phyloP scores from a whole-genome alignment of 2,113 vertebrate species.

The Hymenochirus boettgeri region DNA sequence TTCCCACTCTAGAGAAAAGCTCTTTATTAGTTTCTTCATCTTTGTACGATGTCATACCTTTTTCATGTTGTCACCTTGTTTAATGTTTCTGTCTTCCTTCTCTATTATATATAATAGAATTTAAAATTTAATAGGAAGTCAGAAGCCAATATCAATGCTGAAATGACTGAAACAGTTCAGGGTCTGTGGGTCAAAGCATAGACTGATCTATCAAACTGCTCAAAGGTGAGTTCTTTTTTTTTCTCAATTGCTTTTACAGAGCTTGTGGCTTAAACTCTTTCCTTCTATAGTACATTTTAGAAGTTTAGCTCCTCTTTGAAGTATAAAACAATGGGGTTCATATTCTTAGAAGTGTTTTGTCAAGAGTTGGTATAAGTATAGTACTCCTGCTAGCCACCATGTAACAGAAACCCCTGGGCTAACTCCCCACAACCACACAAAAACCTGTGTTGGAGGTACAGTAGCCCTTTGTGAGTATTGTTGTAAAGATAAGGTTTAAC shows the following conservation, averaged over 20 bases:
- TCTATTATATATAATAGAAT: slow-evolving; percentile 24
- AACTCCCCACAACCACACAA: too few species aligned
- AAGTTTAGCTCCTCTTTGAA: too few species aligned
- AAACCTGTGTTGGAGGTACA: too few species aligned
- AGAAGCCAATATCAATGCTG: slow-evolving; percentile 13
- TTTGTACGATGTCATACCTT: slow-evolving; percentile 14
- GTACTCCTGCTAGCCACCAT: too few species aligned
- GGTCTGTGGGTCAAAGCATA: slow-evolving; percentile 3
- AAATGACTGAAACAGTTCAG: slow-evolving; percentile 19
- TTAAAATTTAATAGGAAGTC: slow-evolving; percentile 24
- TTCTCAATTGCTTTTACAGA: neutral
- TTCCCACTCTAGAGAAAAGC: too few species aligned
- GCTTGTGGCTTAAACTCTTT: neutral
- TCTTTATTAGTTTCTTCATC: slow-evolving; percentile 16
- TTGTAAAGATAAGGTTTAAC: too few species aligned
- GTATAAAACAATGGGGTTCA: too few species aligned
- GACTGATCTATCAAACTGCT: neutral
- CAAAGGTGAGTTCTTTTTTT: neutral
- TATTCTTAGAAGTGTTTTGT: too few species aligned
- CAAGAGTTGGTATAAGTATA: too few species aligned
- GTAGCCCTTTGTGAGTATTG: too few species aligned
- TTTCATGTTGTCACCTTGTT: slow-evolving; percentile 9
- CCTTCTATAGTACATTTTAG: neutral
- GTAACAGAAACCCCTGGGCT: too few species aligned
- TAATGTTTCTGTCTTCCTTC: slow-evolving; percentile 13